Conservation (phyloP, 2,888 invertebrate genomes). For the Podabrus alpinus region DNA sequence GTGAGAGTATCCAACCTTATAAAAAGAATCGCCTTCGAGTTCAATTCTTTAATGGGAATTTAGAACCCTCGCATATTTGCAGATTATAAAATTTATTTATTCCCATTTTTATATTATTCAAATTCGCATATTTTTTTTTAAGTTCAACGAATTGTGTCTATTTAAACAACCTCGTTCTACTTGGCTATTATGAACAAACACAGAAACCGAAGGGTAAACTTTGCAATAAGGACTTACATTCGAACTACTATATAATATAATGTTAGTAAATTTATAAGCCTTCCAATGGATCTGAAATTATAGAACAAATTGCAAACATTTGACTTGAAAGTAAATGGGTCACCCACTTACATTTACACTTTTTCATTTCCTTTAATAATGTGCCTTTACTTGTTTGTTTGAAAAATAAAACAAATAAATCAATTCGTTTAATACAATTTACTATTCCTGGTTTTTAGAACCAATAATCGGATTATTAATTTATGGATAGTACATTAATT, state of each 20-base stretch:
- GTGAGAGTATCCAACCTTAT: constrained; percentile 23
- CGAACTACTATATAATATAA: not conserved
- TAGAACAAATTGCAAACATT: not conserved
- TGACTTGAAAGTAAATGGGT: not conserved
- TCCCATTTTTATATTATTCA: not conserved
- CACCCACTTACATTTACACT: not conserved
- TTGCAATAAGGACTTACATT: not conserved
- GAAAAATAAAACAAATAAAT: not conserved
- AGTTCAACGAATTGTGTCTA: not conserved
- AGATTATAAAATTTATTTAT: not conserved
- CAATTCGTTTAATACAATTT: not conserved
- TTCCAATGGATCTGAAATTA: not conserved
- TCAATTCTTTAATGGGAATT: constrained; percentile 15
- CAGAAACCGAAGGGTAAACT: not conserved
- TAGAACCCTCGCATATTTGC: not conserved
- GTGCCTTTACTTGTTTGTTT: not conserved
- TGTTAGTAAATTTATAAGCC: not conserved
- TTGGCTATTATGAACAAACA: not conserved
- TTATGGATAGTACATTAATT: no score
- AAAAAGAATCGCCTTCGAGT: constrained; percentile 13
- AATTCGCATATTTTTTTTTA: not conserved
- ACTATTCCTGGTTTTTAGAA: not conserved
- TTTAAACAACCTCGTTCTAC: not conserved
- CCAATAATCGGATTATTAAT: not conserved
- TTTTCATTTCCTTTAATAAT: not conserved